These are phyloP conservation scores for Hydractinia symbiolongicarpus DNA, from an alignment of 30 jellyfish, hydroid and myxozoan genomes.

Conservation along the genomic window DNA sequence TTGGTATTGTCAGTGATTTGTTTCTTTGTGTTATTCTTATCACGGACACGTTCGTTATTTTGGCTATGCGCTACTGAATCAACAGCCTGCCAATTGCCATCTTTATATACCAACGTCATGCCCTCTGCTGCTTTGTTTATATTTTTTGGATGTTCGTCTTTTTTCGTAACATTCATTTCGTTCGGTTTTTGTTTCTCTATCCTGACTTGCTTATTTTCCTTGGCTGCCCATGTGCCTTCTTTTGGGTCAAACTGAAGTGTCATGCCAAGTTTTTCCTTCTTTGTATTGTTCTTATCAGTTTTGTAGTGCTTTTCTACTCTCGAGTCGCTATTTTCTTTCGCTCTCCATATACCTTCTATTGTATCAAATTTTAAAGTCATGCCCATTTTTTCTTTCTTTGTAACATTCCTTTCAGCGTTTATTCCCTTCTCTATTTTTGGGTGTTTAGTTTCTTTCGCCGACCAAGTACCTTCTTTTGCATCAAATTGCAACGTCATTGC, in stretches of 20 bases:
- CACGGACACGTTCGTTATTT: background rate
- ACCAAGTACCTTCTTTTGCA: conserved; percentile 11
- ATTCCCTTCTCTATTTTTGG: background rate
- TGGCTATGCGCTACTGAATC: background rate
- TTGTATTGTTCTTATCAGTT: background rate
- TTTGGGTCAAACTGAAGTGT: background rate
- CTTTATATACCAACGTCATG: conserved; percentile 5
- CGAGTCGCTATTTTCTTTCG: background rate
- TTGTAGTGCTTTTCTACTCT: background rate
- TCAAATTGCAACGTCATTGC: conserved; percentile 9
- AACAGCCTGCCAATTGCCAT: conserved; percentile 23
- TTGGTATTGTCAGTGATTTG: background rate
- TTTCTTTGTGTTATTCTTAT: conserved; percentile 24
- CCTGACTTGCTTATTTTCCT: background rate
- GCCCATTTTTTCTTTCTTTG: background rate
- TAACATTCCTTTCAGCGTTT: conserved; percentile 6
- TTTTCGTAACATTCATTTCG: conserved; percentile 9
- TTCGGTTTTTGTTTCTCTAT: background rate
- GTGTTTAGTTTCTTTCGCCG: background rate
- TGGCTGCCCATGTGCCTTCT: conserved; percentile 21
- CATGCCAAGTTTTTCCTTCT: conserved; percentile 1
- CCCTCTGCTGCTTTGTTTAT: conserved; percentile 10
- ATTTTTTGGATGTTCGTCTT: conserved; percentile 5
- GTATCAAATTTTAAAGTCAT: background rate
- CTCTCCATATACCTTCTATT: background rate